These are phyloP conservation scores for Ochropleura leucogaster DNA, from an alignment of 2,888 invertebrate species.

Conservation along the genomic window DNA sequence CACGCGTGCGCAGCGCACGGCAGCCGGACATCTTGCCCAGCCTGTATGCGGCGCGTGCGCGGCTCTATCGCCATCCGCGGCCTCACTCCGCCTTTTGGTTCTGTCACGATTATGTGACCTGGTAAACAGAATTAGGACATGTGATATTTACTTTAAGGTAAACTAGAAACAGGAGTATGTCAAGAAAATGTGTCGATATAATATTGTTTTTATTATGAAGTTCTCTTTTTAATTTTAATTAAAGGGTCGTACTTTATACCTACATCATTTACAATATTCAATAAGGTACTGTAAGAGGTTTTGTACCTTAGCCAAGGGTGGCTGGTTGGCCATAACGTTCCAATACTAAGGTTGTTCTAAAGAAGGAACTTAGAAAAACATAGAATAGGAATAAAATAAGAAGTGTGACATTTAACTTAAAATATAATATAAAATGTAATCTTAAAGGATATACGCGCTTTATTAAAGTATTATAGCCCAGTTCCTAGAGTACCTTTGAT, in stretches of 20 bases:
- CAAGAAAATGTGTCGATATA: not conserved
- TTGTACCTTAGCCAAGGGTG: no score
- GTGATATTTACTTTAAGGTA: not conserved
- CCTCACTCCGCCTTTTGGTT: slow-evolving; percentile 94
- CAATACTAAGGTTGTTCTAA: no score
- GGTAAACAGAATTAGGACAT: slow-evolving; percentile 53
- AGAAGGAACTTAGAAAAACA: no score
- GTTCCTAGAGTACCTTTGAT: no score
- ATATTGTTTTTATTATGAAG: not conserved
- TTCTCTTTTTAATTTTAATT: not conserved
- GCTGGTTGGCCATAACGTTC: no score
- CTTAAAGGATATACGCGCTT: no score
- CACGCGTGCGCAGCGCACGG: slow-evolving; percentile 95
- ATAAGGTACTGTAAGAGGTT: no score
- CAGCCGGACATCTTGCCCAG: slow-evolving; percentile 93
- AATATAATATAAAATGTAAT: no score
- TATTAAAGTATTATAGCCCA: no score
- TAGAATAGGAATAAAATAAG: no score
- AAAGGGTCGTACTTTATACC: not conserved
- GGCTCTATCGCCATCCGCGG: slow-evolving; percentile 94
- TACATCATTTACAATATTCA: not conserved
- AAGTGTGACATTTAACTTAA: no score
- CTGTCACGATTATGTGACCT: slow-evolving; percentile 93
- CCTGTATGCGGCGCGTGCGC: slow-evolving; percentile 92
- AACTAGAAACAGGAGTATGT: not conserved